Base-by-base conservation (phyloP, 1,140 invertebrate genomes). In the Drosophila albomicans region DNA sequence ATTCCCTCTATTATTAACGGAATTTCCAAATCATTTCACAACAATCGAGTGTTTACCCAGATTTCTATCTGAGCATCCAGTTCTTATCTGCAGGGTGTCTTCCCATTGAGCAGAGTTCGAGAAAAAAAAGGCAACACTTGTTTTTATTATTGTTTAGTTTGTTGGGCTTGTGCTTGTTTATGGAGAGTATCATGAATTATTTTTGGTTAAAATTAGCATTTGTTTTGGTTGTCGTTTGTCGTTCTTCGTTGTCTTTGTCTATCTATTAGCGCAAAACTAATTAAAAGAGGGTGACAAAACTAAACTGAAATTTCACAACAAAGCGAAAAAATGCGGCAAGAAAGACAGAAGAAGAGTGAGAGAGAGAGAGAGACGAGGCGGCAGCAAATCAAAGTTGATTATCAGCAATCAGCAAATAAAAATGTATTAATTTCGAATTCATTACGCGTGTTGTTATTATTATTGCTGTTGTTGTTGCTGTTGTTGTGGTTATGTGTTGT, bases 381-480 rank as follows among this genome's bases (percentile, higher is more conserved):
- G 38, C 70, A 65, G 52, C 64, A 74, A 77, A 76, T 81, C 78
- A 63, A 75, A 78, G 62, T 76, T 72, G 61, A 76, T 76, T 72
- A 76, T 76, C 74, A 79, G 45, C 66, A 41, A 51, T 59, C 43
- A 48, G 67, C 66, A 52, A 46, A 79, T 78, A 61, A 68, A 77
- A 84, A 82, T 82, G 79, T 82, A 84, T 84, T 80, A 82, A 84
- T 84, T 80, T 70, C 62, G 58, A 49, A 70, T 80, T 85, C 74
- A 85, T 84, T 78, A 84, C 74, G 56, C 48, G 68, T 76, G 74
- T 76, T 72, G 68, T 66, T 76, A 57, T 71, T 71, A 56, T 59
- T 71, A 25, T 65, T 71, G 38, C 64, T 66, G 13, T 57, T n/a
- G 8, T 38, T 35, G 10, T 30, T 57, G 28, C 58, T n/a, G 70